phyloP scores from a whole-genome alignment of 2,797 vertebrate species.

The Morus bassanus region DNA sequence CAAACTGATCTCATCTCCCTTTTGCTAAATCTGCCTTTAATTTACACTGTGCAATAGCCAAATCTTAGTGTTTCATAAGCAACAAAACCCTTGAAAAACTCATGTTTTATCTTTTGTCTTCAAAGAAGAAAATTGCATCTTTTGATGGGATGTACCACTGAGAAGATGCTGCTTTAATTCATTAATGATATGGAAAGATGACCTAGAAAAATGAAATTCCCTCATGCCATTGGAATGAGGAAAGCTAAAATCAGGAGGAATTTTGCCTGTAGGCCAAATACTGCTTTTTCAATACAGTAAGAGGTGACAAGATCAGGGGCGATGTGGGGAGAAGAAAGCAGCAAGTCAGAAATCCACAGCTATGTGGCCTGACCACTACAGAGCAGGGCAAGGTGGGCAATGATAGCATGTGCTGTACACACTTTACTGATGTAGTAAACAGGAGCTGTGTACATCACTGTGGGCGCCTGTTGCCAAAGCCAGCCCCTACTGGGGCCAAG shows the following conservation, averaged over 20 bases:
- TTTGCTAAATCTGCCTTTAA: conserved; percentile 59
- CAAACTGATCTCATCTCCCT: conserved; percentile 58
- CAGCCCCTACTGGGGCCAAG: neutral
- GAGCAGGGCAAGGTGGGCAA: neutral
- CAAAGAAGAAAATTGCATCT: conserved; percentile 36
- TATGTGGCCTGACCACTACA: neutral
- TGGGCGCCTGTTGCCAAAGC: neutral
- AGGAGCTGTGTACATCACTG: neutral
- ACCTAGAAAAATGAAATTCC: conserved; percentile 32
- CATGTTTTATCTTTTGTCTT: neutral
- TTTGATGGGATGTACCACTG: neutral
- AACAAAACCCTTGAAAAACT: conserved; percentile 33
- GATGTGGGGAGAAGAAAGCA: neutral
- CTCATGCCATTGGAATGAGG: neutral
- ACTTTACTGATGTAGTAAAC: neutral
- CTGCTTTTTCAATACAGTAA: neutral
- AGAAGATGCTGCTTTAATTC: conserved; percentile 30
- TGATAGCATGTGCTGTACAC: neutral
- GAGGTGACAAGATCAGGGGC: neutral
- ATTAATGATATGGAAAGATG: conserved; percentile 19
- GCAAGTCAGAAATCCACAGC: neutral
- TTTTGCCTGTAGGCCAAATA: neutral
- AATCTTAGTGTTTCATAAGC: conserved; percentile 41
- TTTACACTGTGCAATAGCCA: conserved; percentile 48
- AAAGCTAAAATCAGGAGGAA: neutral